A percentile compares a stretch with the other conserved stretches of the same genome.
Evolutionary conservation across 2,797 vertebrate species (phyloP).

Genomic region (Gymnothorax reevesii): DNA sequence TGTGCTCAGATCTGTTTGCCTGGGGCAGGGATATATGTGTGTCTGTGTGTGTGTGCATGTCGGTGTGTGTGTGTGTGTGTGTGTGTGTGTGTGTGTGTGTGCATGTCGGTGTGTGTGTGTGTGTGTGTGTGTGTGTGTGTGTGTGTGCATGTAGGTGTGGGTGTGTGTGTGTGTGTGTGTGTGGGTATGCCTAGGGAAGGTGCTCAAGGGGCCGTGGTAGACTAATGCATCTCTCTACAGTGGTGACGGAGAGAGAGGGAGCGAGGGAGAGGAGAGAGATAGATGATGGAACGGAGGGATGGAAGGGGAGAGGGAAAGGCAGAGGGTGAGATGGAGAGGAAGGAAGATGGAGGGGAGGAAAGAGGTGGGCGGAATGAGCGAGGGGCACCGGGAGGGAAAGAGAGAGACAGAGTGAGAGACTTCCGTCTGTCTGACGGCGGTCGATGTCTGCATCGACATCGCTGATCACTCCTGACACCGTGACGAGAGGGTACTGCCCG

Average conservation of each 20-base stretch:
- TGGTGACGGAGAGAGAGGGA: too few relatives aligned
- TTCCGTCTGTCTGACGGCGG: neutral
- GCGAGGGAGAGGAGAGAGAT: too few relatives aligned
- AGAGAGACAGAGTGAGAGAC: neutral
- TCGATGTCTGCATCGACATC: slow-evolving; percentile 17
- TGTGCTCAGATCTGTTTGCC: slow-evolving; percentile 27
- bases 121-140: slow-evolving; percentile 18
- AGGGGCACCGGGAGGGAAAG: too few relatives aligned
- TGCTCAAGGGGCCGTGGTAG: neutral
- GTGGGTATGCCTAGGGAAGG: neutral
- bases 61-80: neutral
- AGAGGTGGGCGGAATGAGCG: too few relatives aligned
- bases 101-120: neutral
- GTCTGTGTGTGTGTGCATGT: slow-evolving; percentile 12
- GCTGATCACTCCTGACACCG: slow-evolving; percentile 36
- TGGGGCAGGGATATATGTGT: slow-evolving; percentile 35
- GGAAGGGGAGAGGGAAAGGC: too few relatives aligned
- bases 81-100: slow-evolving; percentile 21
- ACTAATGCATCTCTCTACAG: neutral
- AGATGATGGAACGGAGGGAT: too few relatives aligned
- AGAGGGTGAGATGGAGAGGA: too few relatives aligned
- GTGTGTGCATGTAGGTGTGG: neutral
- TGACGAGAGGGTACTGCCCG: slow-evolving; percentile 33
- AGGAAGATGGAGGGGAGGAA: too few relatives aligned
- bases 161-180: slow-evolving; percentile 22